Base-by-base conservation (phyloP, 1,140 invertebrate species). In the Watersipora subatra region DNA sequence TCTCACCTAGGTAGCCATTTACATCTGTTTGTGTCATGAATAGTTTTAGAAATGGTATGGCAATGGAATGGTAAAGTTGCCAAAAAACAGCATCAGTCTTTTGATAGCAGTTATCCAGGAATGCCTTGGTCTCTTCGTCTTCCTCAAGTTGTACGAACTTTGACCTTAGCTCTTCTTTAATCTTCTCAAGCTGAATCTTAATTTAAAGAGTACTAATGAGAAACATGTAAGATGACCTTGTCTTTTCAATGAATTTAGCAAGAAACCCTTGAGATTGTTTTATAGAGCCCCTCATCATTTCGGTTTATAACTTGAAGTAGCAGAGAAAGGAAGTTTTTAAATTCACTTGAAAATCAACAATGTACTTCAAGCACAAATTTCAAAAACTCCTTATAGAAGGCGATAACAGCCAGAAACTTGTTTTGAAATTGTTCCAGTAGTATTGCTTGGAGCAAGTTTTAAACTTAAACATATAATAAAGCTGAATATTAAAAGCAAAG, bases 11-110 rank as follows among this genome's bases (percentile, higher is more conserved):
- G 84, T 78, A 89, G 87, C 89, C 89, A 82, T 91, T 92, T 62
- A 91, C 87, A 56, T 88, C 88, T 1, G 90, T 92, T 71, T 86
- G 85, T 0, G 87, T 87, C 85, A 90, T 87, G 78, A 92, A 91
- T 73, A 84, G 84, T 61, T 84, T 83, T 3, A 92, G 82, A 28
- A 91, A 73, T 12, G 85, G 80, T 71, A 86, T 86, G 1, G 85
- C 85, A 7, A 91, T 58, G 55, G 86, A 82, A 75, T 91, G 86
- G 83, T 86, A 89, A 55, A 91, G 76, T 76, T 91, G 88, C 7
- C 85, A 87, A 75, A 89, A 85, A 56, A 90, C 76, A 83, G 84
- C 87, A 67, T 88, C 85, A 19, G 87, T 86, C 73, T 89, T 88
- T 62, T 87, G 84, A 68, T 84, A 84, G 70, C 87, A 87, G 34